Conservation (phyloP, 2,888 invertebrate genomes). For the Amblyjoppa proteus region DNA sequence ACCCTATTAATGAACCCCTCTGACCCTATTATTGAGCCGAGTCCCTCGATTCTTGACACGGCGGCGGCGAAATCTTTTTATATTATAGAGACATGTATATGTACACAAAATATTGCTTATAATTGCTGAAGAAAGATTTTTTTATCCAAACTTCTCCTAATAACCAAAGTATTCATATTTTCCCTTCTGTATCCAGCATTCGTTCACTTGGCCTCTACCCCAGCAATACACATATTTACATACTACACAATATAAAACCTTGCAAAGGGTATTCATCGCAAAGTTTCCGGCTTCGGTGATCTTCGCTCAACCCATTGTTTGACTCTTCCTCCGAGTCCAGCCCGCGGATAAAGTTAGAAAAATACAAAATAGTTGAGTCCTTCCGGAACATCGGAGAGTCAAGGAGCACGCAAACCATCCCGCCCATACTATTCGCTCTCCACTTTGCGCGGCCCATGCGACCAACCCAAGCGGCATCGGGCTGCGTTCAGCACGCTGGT, state of each 20-base stretch:
- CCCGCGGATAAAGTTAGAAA: neutral
- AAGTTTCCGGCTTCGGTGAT: neutral
- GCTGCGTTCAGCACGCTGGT: neutral
- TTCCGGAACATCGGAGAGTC: neutral
- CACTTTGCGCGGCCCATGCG: neutral
- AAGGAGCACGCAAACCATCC: neutral
- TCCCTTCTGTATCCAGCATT: too few species aligned
- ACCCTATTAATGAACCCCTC: too few species aligned
- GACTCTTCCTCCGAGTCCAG: neutral
- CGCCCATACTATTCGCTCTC: slow-evolving; percentile 4
- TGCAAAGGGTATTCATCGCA: neutral
- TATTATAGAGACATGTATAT: too few species aligned
- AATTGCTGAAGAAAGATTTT: too few species aligned
- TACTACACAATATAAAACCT: neutral
- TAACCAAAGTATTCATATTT: too few species aligned
- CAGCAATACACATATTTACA: neutral
- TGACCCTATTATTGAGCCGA: too few species aligned
- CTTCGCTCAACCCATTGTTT: neutral
- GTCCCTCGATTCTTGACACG: too few species aligned
- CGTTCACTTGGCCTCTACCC: too few species aligned
- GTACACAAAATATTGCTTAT: too few species aligned
- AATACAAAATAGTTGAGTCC: neutral
- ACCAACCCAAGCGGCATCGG: slow-evolving; percentile 4
- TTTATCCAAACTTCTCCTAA: too few species aligned
- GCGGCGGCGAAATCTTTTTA: too few species aligned